phyloP scores from a whole-genome alignment of 2,113 vertebrate species.

The Rattus rattus region DNA sequence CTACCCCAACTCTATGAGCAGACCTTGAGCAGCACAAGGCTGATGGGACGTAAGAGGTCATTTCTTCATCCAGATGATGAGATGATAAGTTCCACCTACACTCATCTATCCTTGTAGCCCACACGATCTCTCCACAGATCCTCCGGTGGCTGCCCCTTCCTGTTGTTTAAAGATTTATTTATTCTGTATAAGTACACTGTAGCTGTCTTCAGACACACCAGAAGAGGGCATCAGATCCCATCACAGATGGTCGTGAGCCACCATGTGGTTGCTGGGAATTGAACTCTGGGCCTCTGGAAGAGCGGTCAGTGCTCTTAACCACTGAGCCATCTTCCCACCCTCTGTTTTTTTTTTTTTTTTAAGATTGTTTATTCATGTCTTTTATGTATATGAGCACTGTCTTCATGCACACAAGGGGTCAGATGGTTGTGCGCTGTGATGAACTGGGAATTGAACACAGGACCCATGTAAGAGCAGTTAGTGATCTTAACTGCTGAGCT shows the following conservation, averaged over 20 bases:
- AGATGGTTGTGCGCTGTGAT: background rate
- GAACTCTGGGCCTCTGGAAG: too few species aligned
- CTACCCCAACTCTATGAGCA: background rate
- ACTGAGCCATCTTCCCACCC: too few species aligned
- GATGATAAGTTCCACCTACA: background rate
- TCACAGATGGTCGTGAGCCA: too few species aligned
- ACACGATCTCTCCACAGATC: background rate
- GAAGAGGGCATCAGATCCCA: too few species aligned
- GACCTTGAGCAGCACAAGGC: background rate
- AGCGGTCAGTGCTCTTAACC: too few species aligned
- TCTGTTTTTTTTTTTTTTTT: too few species aligned
- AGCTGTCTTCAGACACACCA: too few species aligned
- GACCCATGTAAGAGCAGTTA: background rate
- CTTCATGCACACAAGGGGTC: background rate
- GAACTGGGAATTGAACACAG: background rate
- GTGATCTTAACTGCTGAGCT: background rate
- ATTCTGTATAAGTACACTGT: background rate
- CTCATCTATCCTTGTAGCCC: background rate
- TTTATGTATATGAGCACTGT: background rate
- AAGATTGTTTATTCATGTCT: background rate
- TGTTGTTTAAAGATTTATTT: background rate
- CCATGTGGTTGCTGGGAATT: too few species aligned
- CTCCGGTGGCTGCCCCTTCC: background rate
- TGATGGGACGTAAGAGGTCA: background rate
- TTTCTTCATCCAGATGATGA: conserved; percentile 1